Conservation (phyloP, 2,113 vertebrate species). For the Paramisgurnus dabryanus region DNA sequence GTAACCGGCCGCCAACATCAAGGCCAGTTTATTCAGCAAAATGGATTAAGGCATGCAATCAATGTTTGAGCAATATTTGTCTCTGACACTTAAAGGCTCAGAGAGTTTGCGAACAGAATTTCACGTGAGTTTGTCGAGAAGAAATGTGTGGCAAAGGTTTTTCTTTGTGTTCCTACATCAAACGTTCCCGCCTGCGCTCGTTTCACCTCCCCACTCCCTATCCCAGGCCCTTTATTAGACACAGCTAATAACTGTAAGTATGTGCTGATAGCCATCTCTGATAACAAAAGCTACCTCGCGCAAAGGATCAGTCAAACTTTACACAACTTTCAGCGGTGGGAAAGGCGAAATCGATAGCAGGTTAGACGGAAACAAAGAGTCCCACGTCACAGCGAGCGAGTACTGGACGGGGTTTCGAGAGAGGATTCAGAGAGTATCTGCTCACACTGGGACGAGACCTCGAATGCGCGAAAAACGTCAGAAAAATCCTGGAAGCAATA, state of each 20-base stretch:
- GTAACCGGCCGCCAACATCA: constrained; percentile 66
- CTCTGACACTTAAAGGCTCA: constrained; percentile 73
- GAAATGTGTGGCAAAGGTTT: constrained; percentile 64
- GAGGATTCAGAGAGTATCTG: background rate
- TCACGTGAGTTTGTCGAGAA: constrained; percentile 68
- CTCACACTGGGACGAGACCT: constrained; percentile 59
- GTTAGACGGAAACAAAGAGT: background rate
- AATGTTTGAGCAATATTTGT: constrained; percentile 81
- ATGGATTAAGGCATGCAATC: constrained; percentile 83
- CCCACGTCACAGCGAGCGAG: background rate
- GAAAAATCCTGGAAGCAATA: constrained; percentile 68
- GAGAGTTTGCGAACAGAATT: constrained; percentile 51
- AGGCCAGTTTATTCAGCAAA: constrained; percentile 81
- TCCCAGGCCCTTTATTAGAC: constrained; percentile 85
- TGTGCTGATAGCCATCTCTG: constrained; percentile 77
- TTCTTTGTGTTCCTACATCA: constrained; percentile 82
- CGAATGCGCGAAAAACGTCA: constrained; percentile 55
- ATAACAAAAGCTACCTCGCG: constrained; percentile 66
- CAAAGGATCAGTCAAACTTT: constrained; percentile 57
- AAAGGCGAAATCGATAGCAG: background rate
- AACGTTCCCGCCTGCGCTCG: constrained; percentile 68
- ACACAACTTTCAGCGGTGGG: constrained; percentile 35
- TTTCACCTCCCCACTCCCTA: constrained; percentile 72
- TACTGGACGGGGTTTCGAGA: background rate
- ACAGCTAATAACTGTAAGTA: constrained; percentile 83